Evolutionary conservation across 2,888 invertebrate species (phyloP).

Genomic region (Craniophora ligustri): DNA sequence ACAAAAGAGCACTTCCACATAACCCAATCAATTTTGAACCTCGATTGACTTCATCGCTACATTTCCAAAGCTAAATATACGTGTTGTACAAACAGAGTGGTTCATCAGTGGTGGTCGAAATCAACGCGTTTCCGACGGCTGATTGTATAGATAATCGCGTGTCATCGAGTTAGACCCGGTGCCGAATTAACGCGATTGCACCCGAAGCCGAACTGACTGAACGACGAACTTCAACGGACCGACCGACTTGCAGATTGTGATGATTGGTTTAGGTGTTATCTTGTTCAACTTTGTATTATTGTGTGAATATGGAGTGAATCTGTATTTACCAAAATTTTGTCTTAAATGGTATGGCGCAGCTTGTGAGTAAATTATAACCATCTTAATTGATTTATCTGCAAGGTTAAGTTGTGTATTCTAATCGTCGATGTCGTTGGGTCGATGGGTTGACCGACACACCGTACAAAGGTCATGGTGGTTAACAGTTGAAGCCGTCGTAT

Average conservation of each 20-base stretch:
- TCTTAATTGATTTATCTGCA: background rate
- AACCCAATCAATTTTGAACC: conserved; percentile 8
- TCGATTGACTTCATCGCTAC: conserved; percentile 24
- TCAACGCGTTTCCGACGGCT: conserved; percentile 60
- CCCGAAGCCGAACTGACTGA: conserved; percentile 45
- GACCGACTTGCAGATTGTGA: conserved; percentile 48
- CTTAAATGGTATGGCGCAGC: background rate
- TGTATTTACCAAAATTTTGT: conserved; percentile 11
- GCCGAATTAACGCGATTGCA: conserved; percentile 65
- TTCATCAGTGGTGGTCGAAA: conserved; percentile 65
- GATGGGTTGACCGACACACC: too few species aligned
- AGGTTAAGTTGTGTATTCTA: background rate
- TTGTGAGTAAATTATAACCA: background rate
- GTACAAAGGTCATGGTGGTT: too few species aligned
- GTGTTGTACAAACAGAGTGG: conserved; percentile 55
- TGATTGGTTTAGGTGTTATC: conserved; percentile 53
- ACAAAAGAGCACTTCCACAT: background rate
- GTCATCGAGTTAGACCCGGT: conserved; percentile 64
- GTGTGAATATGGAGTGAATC: conserved; percentile 31
- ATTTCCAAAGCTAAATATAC: conserved; percentile 43
- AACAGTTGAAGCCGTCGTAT: too few species aligned
- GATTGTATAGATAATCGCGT: conserved; percentile 75
- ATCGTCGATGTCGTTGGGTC: too few species aligned
- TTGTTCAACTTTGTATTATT: conserved; percentile 46
- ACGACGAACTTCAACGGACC: conserved; percentile 51